Percentiles rank a stretch among this genome's conserved stretches.
Evolutionary conservation across 2,888 invertebrate species (phyloP).

Genomic region (Hedya salicella): DNA sequence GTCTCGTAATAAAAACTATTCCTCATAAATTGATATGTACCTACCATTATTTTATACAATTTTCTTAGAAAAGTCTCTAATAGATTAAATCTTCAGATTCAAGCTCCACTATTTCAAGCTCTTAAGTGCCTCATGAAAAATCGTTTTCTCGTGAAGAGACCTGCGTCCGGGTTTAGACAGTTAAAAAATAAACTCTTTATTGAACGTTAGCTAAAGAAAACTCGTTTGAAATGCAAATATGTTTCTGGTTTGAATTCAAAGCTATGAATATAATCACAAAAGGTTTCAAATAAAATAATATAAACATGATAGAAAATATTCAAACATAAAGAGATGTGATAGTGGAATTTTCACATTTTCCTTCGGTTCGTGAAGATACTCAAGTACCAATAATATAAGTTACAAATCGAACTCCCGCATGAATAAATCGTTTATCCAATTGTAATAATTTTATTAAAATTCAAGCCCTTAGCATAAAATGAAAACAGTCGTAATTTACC

Average conservation of each 20-base stretch:
- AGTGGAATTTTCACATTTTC: too few species aligned
- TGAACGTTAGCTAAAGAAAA: background rate
- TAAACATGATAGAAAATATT: too few species aligned
- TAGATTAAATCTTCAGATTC: background rate
- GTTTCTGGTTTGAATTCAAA: too few species aligned
- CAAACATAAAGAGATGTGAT: too few species aligned
- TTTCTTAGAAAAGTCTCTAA: background rate
- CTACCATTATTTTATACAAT: background rate
- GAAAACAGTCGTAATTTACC: background rate
- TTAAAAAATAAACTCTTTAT: background rate
- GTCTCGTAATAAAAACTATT: too few species aligned
- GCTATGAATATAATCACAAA: too few species aligned
- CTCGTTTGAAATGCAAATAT: too few species aligned
- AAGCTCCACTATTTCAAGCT: slow-evolving; percentile 13
- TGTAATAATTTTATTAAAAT: background rate
- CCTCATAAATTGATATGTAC: too few species aligned
- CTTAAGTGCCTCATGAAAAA: slow-evolving; percentile 6
- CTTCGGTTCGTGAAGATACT: too few species aligned
- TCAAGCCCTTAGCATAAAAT: background rate
- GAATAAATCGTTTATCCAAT: background rate
- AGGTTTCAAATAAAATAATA: too few species aligned
- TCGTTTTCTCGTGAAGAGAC: background rate
- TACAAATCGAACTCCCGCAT: background rate
- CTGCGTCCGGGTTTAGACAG: background rate
- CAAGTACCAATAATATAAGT: too few species aligned